phyloP scores from a whole-genome alignment of 1,140 invertebrate species.

The Trichonephila clavata region DNA sequence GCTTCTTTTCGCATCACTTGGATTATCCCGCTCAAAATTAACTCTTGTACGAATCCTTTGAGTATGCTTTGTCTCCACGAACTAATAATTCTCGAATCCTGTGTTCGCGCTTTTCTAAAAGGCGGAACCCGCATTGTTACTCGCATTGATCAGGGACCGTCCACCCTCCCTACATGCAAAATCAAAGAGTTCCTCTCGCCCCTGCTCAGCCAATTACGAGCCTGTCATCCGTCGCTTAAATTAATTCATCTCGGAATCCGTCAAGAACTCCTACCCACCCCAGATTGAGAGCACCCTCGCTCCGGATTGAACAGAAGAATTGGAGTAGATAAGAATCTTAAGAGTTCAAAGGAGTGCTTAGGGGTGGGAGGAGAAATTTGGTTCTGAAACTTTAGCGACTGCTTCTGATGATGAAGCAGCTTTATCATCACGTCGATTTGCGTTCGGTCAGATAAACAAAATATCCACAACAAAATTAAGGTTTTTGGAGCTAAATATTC shows the following conservation, averaged over 20 bases:
- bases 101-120: not conserved
- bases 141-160: not conserved
- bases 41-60: not conserved
- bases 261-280: slow-evolving; percentile 7
- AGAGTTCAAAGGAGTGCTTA: not conserved
- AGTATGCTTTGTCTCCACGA: not conserved
- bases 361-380: not conserved
- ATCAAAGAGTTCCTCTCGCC: not conserved
- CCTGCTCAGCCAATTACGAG: slow-evolving; percentile 14
- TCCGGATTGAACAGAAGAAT: not conserved
- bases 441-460: too few relatives aligned
- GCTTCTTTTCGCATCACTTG: too few relatives aligned
- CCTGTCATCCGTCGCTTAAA: slow-evolving; percentile 22
- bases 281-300: not conserved
- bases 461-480: too few relatives aligned
- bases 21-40: too few relatives aligned
- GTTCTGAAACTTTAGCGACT: too few relatives aligned
- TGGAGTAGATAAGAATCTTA: not conserved
- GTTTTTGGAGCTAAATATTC: too few relatives aligned
- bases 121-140: slow-evolving; percentile 17
- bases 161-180: not conserved
- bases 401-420: too few relatives aligned
- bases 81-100: too few relatives aligned
- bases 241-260: slow-evolving; percentile 20
- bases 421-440: too few relatives aligned